Conservation (phyloP, 1,140 invertebrate genomes). For the Laupala kohalensis region DNA sequence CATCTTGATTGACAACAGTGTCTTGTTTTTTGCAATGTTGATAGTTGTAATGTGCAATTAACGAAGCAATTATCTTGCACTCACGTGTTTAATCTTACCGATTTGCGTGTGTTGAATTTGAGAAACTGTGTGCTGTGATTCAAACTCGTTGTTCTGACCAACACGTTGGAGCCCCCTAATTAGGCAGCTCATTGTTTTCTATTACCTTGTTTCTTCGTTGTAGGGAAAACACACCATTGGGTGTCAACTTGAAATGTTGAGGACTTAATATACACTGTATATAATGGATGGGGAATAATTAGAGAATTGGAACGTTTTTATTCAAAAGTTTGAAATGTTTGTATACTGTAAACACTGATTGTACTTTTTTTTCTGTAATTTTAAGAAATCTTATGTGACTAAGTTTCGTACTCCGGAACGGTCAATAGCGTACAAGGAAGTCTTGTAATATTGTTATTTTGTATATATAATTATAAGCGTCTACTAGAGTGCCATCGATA, state of each 20-base stretch:
- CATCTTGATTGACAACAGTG: too few relatives aligned
- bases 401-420: not conserved
- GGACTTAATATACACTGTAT: too few relatives aligned
- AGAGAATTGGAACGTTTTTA: too few relatives aligned
- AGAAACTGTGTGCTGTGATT: not conserved
- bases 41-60: too few relatives aligned
- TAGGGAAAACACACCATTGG: not conserved
- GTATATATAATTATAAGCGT: not conserved
- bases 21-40: too few relatives aligned
- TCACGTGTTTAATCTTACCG: not conserved
- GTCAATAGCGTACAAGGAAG: not conserved
- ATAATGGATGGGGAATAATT: too few relatives aligned
- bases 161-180: not conserved
- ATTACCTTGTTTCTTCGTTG: not conserved
- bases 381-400: not conserved
- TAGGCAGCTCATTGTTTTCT: not conserved
- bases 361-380: not conserved
- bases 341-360: not conserved
- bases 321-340: not conserved
- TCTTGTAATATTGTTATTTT: not conserved
- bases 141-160: not conserved
- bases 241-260: not conserved
- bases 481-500: not conserved
- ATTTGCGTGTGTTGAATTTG: not conserved
- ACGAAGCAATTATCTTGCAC: too few relatives aligned